phyloP scores from a whole-genome alignment of 2,113 vertebrate genomes.

The Ancistrus triradiatus region DNA sequence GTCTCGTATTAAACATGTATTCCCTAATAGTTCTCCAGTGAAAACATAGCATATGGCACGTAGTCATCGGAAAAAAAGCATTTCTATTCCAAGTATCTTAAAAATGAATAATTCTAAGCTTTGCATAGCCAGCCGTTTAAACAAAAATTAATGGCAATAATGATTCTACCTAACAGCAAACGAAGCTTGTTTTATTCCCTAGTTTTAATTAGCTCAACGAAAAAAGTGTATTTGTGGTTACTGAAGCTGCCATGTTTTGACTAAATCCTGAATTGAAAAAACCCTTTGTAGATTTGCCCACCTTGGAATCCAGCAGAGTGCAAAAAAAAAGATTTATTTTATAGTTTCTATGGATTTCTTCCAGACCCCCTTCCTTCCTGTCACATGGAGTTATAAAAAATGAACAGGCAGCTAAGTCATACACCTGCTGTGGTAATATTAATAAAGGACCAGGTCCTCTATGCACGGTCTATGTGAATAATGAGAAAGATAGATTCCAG shows the following conservation, averaged over 20 bases:
- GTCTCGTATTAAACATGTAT: too few species aligned
- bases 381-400: background rate
- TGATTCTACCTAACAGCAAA: too few species aligned
- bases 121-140: background rate
- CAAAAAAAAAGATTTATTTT: background rate
- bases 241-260: background rate
- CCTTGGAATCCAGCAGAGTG: background rate
- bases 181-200: too few species aligned
- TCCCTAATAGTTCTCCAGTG: too few species aligned
- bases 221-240: background rate
- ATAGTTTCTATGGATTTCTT: background rate
- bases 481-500: background rate
- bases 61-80: too few species aligned
- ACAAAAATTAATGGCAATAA: background rate
- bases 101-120: background rate
- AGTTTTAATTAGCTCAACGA: background rate
- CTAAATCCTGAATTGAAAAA: background rate
- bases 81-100: too few species aligned
- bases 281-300: background rate
- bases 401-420: background rate
- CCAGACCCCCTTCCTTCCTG: background rate
- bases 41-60: too few species aligned
- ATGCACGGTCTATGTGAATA: constrained; percentile 10
- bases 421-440: constrained; percentile 28
- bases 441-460: constrained; percentile 20